These are phyloP conservation scores for Xerus inauris DNA, from an alignment of 2,113 vertebrate species.

Conservation along the genomic window DNA sequence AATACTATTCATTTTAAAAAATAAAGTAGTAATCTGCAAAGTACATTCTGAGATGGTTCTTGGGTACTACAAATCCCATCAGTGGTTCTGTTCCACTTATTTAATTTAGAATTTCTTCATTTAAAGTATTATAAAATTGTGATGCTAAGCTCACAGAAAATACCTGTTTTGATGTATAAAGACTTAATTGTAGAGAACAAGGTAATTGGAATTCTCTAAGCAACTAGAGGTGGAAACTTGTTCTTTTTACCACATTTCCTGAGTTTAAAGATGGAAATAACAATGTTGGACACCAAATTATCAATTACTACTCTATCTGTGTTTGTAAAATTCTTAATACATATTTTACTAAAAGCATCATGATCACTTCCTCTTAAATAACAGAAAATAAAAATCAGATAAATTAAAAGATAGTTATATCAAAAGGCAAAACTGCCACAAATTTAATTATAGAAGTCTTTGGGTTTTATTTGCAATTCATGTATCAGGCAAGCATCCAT, in stretches of 20 bases:
- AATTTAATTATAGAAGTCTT: not conserved
- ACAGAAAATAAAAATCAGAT: not conserved
- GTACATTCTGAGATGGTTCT: slow-evolving; percentile 77
- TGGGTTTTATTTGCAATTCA: not conserved
- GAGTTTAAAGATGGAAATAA: not conserved
- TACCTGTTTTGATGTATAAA: slow-evolving; percentile 71
- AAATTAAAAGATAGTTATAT: not conserved
- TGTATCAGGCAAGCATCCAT: not conserved
- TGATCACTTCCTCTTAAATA: not conserved
- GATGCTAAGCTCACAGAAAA: slow-evolving; percentile 81
- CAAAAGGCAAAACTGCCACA: not conserved
- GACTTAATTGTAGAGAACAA: slow-evolving; percentile 33
- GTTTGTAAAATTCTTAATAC: slow-evolving; percentile 26
- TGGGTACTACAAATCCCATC: slow-evolving; percentile 81
- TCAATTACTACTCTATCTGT: not conserved
- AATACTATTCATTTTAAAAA: slow-evolving; percentile 85
- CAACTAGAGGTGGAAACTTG: not conserved
- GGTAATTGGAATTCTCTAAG: not conserved
- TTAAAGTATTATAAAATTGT: slow-evolving; percentile 77
- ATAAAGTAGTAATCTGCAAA: slow-evolving; percentile 85
- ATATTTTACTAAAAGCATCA: not conserved
- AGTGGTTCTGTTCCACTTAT: slow-evolving; percentile 76
- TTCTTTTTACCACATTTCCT: not conserved
- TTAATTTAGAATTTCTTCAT: slow-evolving; percentile 84
- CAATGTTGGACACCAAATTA: not conserved